Evolutionary conservation across 2,113 vertebrate genomes (phyloP).

Genomic region (Dromiciops gliroides): DNA sequence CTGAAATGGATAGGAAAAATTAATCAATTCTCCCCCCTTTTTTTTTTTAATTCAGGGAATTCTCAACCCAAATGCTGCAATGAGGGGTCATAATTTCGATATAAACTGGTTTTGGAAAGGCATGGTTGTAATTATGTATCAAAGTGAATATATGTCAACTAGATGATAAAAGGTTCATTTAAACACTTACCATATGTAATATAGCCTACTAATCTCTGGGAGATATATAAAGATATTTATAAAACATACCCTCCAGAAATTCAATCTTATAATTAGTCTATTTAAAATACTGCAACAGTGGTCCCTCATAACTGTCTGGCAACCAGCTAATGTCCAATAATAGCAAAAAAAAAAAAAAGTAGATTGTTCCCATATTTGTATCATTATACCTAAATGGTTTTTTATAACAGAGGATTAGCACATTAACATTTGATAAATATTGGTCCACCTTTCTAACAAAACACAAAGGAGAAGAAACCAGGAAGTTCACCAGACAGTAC

Average conservation of each 20-base stretch:
- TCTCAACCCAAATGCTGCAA: not conserved
- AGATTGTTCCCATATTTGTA: constrained; percentile 4
- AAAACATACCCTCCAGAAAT: not conserved
- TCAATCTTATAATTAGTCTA: not conserved
- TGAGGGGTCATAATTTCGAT: not conserved
- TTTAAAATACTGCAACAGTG: not conserved
- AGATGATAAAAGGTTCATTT: not conserved
- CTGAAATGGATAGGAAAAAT: not conserved
- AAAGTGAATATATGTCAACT: not conserved
- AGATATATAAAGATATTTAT: not conserved
- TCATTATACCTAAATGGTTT: not conserved
- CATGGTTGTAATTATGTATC: not conserved
- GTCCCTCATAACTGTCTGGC: not conserved
- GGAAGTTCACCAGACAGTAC: too few relatives aligned
- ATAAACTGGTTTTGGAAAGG: not conserved
- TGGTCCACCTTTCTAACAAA: not conserved
- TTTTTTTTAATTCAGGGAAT: not conserved
- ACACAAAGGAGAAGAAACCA: not conserved
- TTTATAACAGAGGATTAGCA: not conserved
- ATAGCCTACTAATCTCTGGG: not conserved
- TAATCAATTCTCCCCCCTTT: too few relatives aligned
- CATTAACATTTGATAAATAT: not conserved
- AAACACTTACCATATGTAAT: not conserved
- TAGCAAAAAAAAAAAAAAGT: constrained; percentile 14
- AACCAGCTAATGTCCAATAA: constrained; percentile 31